Evolutionary conservation across 2,888 invertebrate genomes (phyloP), one percentile per base, ranked within the genome.

Genomic region (Saturnia pavonia): DNA sequence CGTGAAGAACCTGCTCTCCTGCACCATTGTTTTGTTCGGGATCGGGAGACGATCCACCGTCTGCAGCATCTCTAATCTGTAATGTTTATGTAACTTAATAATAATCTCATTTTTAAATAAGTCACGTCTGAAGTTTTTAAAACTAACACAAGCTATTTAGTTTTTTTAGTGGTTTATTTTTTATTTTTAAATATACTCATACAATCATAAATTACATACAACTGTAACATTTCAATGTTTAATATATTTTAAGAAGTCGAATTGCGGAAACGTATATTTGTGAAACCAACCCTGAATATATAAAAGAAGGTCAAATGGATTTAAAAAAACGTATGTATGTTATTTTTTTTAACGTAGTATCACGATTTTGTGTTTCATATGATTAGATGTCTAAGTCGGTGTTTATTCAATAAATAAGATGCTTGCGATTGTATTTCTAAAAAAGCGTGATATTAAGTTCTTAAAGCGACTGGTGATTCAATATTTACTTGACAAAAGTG

Each of bases 21-120:
- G 97, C 12, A 99, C 94, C 95, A 98, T 96, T 0, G 98, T 98
- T 91, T 97, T 98, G 89, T 99, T 99, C 3, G 97, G 96, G 76
- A 99, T 98, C 14, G 99, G 99, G 76, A 99, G 94, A 34, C 96
- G 95, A 76, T 96, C 96, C 72, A 99, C 91, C 0, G 98, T 97
- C 82, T 96, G 96, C 42, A 99, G 91, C 84, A 97, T 94, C 80
- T 96, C 96, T 75, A 95, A 94, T 90, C 97, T 97, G 87, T 67
- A 75, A 68, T 45, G 19, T 27, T 60, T 60, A 60, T 3, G 27
- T 60, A 27, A 14, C 0, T 27, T 60, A 60, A 25, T 54, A 54
- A 22, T 54, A 54, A 54, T n/a, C 22, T 22, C n/a, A 22, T 22
- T 54, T 22, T 8, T 8, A 54, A 54, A 54, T 19, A 48, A 48